Percentiles rank a stretch among this genome's conserved stretches.
phyloP scores from a whole-genome alignment of 2,888 invertebrate genomes.

The Caenorhabditis sp. region DNA sequence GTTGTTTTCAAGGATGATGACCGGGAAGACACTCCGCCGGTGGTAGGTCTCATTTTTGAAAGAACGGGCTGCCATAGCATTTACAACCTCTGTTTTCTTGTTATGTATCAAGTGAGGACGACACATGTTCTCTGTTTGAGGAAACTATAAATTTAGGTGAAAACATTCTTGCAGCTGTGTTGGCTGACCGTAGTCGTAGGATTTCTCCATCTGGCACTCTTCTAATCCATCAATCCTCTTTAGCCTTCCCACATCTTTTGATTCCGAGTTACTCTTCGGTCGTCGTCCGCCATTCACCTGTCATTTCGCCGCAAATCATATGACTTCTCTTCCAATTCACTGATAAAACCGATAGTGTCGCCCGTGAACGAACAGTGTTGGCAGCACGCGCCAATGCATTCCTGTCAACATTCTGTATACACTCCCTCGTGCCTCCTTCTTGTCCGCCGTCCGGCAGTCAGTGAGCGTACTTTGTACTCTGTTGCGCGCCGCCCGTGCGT shows the following conservation, averaged over 20 bases:
- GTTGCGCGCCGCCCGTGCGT: slow-evolving; percentile 21
- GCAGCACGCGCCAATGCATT: background rate
- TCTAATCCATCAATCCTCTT: too few species aligned
- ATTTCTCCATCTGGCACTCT: too few species aligned
- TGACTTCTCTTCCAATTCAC: slow-evolving; percentile 3
- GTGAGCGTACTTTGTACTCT: slow-evolving; percentile 47
- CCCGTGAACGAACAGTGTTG: slow-evolving; percentile 20
- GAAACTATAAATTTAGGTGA: too few species aligned
- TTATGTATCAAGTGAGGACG: too few species aligned
- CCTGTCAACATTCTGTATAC: slow-evolving; percentile 33
- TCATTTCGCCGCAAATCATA: slow-evolving; percentile 3
- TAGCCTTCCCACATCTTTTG: background rate
- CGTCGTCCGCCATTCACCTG: background rate
- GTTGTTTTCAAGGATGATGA: slow-evolving; percentile 59
- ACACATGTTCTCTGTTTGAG: too few species aligned
- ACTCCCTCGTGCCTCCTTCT: slow-evolving; percentile 1
- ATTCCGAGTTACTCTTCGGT: background rate
- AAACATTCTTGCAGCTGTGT: too few species aligned
- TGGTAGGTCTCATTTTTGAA: slow-evolving; percentile 25
- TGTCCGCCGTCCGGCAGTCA: slow-evolving; percentile 5
- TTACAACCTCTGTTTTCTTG: too few species aligned
- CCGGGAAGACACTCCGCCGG: slow-evolving; percentile 28
- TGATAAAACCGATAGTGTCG: slow-evolving; percentile 23
- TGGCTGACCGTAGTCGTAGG: too few species aligned
- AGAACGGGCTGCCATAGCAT: too few species aligned